Conservation (phyloP, 2,797 vertebrate genomes). For the Podarcis siculus region DNA sequence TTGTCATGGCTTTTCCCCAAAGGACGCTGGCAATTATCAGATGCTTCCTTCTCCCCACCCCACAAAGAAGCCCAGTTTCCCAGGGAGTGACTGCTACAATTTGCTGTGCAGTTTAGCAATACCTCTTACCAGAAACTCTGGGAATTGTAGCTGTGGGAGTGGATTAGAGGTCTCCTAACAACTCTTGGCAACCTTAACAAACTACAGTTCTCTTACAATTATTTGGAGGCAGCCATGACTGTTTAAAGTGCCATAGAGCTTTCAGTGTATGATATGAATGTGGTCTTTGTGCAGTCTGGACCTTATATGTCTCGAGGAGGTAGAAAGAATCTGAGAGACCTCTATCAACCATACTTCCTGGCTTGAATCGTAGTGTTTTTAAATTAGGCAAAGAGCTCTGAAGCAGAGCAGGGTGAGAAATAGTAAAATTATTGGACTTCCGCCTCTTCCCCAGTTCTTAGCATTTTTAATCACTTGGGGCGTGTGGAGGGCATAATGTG, state of each 20-base stretch:
- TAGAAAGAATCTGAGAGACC: neutral
- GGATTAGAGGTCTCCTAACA: too few relatives aligned
- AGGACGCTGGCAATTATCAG: neutral
- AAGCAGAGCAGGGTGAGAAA: neutral
- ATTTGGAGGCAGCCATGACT: too few relatives aligned
- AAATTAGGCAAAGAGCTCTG: neutral
- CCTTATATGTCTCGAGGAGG: neutral
- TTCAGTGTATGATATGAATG: too few relatives aligned
- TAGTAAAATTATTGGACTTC: neutral
- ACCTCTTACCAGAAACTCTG: too few relatives aligned
- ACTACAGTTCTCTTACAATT: too few relatives aligned
- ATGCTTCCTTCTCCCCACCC: neutral
- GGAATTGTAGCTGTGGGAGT: too few relatives aligned
- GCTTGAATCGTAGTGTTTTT: too few relatives aligned
- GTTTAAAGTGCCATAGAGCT: too few relatives aligned
- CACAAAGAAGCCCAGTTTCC: neutral
- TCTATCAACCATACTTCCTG: neutral
- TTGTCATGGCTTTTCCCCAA: neutral
- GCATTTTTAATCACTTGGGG: conserved; percentile 83
- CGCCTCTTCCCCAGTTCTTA: conserved; percentile 69
- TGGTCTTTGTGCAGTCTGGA: neutral
- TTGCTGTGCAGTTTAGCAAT: too few relatives aligned
- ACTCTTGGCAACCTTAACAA: too few relatives aligned
- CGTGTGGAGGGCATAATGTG: conserved; percentile 23
- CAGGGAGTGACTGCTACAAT: neutral